Percentiles rank a stretch among this genome's conserved stretches.
These are phyloP conservation scores for Smittia aterrima DNA, from an alignment of 2,888 invertebrate species.

Conservation along the genomic window DNA sequence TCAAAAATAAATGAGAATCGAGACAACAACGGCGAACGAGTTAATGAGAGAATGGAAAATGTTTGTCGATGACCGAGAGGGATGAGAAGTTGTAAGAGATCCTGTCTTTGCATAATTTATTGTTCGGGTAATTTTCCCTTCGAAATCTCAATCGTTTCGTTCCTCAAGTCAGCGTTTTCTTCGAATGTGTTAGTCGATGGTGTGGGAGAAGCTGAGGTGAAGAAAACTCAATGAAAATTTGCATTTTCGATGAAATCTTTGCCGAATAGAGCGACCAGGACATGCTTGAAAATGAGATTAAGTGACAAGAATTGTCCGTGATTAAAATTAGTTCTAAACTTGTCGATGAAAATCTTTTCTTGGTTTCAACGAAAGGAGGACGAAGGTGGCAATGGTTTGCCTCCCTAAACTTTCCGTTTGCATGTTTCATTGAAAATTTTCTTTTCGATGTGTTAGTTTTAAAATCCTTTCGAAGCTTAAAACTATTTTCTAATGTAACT, in stretches of 20 bases:
- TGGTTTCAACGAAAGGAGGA: background rate
- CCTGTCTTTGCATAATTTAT: too few relatives aligned
- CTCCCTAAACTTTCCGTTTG: background rate
- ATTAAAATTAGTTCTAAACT: background rate
- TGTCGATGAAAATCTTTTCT: background rate
- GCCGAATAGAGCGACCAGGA: too few relatives aligned
- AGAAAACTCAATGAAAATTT: too few relatives aligned
- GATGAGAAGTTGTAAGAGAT: too few relatives aligned
- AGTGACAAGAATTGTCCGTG: background rate
- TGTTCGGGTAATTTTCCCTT: too few relatives aligned
- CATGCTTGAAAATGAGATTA: background rate
- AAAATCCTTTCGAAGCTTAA: background rate
- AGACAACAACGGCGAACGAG: too few relatives aligned
- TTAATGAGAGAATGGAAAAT: too few relatives aligned
- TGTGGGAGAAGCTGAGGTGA: background rate
- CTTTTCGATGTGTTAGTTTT: background rate
- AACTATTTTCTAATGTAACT: conserved; percentile 1
- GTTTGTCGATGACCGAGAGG: too few relatives aligned
- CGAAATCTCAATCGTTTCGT: background rate
- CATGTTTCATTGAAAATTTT: background rate
- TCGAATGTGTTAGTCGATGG: background rate
- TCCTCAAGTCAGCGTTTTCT: background rate
- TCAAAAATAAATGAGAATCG: background rate
- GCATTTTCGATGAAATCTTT: too few relatives aligned
- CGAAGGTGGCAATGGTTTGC: background rate